Percentiles rank a stretch among this genome's conserved stretches.
These are phyloP conservation scores for Spodoptera litura DNA, from an alignment of 1,140 invertebrate species.

Conservation along the genomic window DNA sequence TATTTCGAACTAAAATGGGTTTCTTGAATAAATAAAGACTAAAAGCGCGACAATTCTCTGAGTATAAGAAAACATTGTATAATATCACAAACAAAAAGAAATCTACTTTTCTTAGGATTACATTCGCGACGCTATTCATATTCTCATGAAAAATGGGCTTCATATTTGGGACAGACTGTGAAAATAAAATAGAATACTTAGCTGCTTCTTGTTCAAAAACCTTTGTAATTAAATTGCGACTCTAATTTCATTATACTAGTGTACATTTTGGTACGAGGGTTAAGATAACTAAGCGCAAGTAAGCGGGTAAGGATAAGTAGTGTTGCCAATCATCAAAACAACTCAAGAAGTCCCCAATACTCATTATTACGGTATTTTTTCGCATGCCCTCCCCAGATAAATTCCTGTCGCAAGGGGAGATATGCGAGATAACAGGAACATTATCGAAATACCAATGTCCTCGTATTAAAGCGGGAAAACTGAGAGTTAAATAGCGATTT, in stretches of 20 bases:
- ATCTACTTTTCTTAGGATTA: constrained; percentile 12
- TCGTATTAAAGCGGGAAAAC: constrained; percentile 68
- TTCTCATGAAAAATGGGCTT: neutral
- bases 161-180: too few species aligned
- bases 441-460: constrained; percentile 80
- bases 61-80: constrained; percentile 4
- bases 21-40: neutral
- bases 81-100: neutral
- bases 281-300: neutral
- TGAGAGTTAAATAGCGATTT: constrained; percentile 72
- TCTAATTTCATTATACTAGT: too few species aligned
- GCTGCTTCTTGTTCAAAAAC: too few species aligned
- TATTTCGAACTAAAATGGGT: neutral
- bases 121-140: neutral
- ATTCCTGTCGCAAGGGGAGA: constrained; percentile 73
- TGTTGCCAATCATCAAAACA: constrained; percentile 46
- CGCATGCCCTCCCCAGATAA: constrained; percentile 78
- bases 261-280: neutral
- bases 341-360: constrained; percentile 60
- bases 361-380: constrained; percentile 82
- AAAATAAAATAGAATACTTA: too few species aligned
- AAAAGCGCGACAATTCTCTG: neutral
- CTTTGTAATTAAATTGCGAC: too few species aligned
- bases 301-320: constrained; percentile 3
- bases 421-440: constrained; percentile 78